phyloP scores from a whole-genome alignment of 1,140 invertebrate species.

The Neuroterus valhalla region DNA sequence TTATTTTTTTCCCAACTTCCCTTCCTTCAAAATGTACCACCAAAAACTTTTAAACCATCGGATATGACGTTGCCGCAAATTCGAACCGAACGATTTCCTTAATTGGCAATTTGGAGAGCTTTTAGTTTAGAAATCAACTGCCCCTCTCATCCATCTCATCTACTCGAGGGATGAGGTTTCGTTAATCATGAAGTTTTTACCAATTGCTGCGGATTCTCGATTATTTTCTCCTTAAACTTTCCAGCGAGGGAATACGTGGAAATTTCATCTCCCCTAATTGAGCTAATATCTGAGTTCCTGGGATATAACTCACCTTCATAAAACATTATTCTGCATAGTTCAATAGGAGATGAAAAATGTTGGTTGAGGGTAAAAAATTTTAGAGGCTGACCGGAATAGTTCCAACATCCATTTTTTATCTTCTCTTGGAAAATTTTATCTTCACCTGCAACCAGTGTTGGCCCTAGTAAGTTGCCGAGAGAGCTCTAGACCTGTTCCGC shows the following conservation, averaged over 20 bases:
- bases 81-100: conserved; percentile 7
- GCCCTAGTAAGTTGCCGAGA: too few species aligned
- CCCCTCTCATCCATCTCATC: background rate
- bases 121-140: background rate
- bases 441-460: too few species aligned
- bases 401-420: too few species aligned
- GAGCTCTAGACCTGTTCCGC: too few species aligned
- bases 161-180: background rate
- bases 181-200: conserved; percentile 4
- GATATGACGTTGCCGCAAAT: background rate
- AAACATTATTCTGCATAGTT: background rate
- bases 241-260: background rate
- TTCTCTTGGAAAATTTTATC: too few species aligned
- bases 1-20: background rate
- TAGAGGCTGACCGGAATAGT: too few species aligned
- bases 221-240: background rate
- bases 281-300: background rate
- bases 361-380: too few species aligned
- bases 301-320: background rate
- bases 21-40: background rate
- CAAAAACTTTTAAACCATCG: background rate
- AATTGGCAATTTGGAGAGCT: conserved; percentile 3
- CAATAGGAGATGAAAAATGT: too few species aligned
- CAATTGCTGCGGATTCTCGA: background rate
- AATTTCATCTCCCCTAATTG: conserved; percentile 1